These are phyloP conservation scores for Xestia c-nigrum DNA, from an alignment of 2,888 invertebrate genomes.

Conservation along the genomic window DNA sequence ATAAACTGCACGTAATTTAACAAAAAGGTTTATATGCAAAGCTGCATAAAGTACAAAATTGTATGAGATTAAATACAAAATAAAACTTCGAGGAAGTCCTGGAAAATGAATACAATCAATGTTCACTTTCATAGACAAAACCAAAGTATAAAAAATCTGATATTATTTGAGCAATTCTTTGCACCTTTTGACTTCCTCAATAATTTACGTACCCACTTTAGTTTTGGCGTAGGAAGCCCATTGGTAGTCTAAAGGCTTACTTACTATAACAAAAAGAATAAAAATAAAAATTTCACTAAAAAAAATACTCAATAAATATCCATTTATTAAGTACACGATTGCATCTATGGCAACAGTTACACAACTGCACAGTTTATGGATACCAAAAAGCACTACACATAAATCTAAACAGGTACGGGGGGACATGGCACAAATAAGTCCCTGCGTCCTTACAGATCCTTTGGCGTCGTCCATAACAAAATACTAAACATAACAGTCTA, in stretches of 20 bases:
- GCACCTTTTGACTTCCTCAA: conserved; percentile 33
- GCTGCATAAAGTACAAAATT: conserved; percentile 14
- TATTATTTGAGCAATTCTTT: conserved; percentile 5
- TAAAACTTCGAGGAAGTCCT: not conserved
- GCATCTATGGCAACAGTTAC: conserved; percentile 24
- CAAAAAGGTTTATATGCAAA: conserved; percentile 17
- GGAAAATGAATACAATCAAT: conserved; percentile 13
- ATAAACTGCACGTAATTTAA: conserved; percentile 64
- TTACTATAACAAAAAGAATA: conserved; percentile 20
- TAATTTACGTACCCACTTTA: conserved; percentile 48
- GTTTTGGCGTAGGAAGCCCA: conserved; percentile 25
- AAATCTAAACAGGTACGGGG: conserved; percentile 63
- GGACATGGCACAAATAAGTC: conserved; percentile 84
- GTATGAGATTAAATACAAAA: conserved; percentile 9
- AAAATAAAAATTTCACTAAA: conserved; percentile 8
- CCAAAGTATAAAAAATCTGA: not conserved
- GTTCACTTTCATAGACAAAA: not conserved
- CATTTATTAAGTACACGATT: conserved; percentile 39
- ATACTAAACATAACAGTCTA: conserved; percentile 85
- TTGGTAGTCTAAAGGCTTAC: conserved; percentile 16
- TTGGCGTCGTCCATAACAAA: conserved; percentile 75
- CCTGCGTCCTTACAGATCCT: conserved; percentile 76
- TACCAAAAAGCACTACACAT: conserved; percentile 62
- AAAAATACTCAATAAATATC: conserved; percentile 21
- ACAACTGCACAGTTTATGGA: conserved; percentile 61